These are phyloP conservation scores for Lithophane leautieri DNA, from an alignment of 2,888 invertebrate genomes.

Conservation along the genomic window DNA sequence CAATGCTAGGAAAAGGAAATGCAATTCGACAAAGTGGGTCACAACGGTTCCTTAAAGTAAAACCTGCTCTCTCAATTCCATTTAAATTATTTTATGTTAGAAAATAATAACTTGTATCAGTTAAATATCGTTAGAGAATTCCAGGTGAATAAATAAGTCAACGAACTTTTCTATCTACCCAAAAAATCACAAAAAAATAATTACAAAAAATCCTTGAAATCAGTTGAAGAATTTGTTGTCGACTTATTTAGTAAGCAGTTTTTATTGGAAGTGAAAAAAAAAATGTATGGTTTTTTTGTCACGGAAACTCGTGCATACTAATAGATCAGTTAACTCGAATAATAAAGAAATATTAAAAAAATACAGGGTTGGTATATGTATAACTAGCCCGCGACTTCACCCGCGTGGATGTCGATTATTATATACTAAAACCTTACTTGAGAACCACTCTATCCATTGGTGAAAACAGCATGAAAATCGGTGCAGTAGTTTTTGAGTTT, in stretches of 20 bases:
- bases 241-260: neutral
- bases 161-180: neutral
- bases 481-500: no score
- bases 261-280: neutral
- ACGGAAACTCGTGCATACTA: neutral
- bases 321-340: neutral
- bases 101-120: neutral
- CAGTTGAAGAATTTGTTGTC: neutral
- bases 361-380: no score
- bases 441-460: no score
- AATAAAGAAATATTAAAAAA: neutral
- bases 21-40: neutral
- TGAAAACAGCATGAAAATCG: no score
- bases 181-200: neutral
- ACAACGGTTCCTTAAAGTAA: neutral
- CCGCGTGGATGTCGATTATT: no score
- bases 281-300: neutral
- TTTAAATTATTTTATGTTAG: neutral
- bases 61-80: neutral
- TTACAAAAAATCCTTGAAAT: neutral
- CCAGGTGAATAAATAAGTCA: neutral
- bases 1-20: slow-evolving; percentile 2
- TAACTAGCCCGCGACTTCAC: no score
- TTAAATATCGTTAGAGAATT: slow-evolving; percentile 2
- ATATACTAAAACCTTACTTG: no score